A percentile compares a stretch with the other conserved stretches of the same genome.
phyloP scores from a whole-genome alignment of 92 coral and sea anemone species.

The Siderastrea siderea region DNA sequence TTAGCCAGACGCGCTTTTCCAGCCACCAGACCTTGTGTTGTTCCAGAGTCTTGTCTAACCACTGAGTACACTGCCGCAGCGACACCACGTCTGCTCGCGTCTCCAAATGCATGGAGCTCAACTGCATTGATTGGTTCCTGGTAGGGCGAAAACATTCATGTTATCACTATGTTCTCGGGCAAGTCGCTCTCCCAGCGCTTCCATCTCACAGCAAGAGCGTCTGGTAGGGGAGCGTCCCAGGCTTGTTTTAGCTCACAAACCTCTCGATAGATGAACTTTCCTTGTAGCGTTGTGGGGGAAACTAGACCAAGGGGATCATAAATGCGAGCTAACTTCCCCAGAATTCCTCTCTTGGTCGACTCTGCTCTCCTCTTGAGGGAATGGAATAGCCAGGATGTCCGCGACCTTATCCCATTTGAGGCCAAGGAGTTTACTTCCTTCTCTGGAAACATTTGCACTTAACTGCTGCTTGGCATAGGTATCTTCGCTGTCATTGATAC shows the following conservation, averaged over 20 bases:
- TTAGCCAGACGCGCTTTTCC: slow-evolving; percentile 43
- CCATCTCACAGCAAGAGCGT: slow-evolving; percentile 7
- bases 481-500: background rate
- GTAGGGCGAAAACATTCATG: slow-evolving; percentile 3
- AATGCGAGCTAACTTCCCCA: slow-evolving; percentile 16
- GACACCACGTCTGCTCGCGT: slow-evolving; percentile 46
- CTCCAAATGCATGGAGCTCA: slow-evolving; percentile 48
- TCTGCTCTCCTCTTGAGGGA: slow-evolving; percentile 22
- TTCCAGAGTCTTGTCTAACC: slow-evolving; percentile 20
- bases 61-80: slow-evolving; percentile 42
- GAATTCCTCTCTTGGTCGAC: slow-evolving; percentile 35
- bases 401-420: slow-evolving; percentile 40
- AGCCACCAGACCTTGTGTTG: slow-evolving; percentile 39
- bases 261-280: slow-evolving; percentile 22
- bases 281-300: slow-evolving; percentile 31
- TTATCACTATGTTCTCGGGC: background rate
- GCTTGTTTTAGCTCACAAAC: slow-evolving; percentile 43
- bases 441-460: background rate
- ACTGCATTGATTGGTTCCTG: slow-evolving; percentile 41
- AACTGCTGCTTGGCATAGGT: slow-evolving; percentile 36
- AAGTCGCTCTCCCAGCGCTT: slow-evolving; percentile 17
- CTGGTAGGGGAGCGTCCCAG: slow-evolving; percentile 48
- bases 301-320: slow-evolving; percentile 49
- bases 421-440: slow-evolving; percentile 42
- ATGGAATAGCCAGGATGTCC: slow-evolving; percentile 13